Evolutionary conservation across 2,113 vertebrate genomes (phyloP).

Genomic region (Passer domesticus): DNA sequence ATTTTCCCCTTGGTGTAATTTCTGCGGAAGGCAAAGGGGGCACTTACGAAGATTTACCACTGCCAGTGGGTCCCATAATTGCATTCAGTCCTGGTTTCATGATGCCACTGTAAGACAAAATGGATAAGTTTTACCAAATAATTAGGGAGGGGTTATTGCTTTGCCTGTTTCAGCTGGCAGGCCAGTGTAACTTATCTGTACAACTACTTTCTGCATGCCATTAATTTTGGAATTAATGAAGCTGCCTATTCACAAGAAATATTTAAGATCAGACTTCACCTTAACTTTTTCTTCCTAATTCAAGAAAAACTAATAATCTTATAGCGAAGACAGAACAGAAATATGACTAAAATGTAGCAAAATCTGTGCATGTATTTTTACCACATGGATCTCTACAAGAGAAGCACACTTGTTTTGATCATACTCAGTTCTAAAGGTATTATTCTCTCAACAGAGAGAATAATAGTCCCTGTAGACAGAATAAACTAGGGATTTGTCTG

Average conservation of each 20-base stretch:
- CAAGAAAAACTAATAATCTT: not conserved
- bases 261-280: not conserved
- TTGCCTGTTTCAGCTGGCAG: not conserved
- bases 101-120: slow-evolving; percentile 84
- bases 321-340: not conserved
- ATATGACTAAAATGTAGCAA: not conserved
- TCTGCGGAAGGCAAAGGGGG: not conserved
- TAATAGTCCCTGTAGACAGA: not conserved
- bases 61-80: slow-evolving; percentile 92
- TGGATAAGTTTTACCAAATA: not conserved
- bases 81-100: slow-evolving; percentile 96
- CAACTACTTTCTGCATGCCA: not conserved
- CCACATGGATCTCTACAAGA: not conserved
- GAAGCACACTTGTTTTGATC: not conserved
- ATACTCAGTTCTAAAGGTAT: not conserved
- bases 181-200: not conserved
- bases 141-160: not conserved
- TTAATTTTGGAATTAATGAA: not conserved
- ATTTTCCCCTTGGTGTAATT: not conserved
- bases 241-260: not conserved
- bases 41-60: slow-evolving; percentile 98
- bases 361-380: not conserved
- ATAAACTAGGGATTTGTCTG: not conserved
- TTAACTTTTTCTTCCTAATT: not conserved
- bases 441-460: not conserved